Percentiles rank a stretch among this genome's conserved stretches.
These are phyloP conservation scores for Myotis brandtii DNA, from an alignment of 2,113 vertebrate species.

Conservation along the genomic window DNA sequence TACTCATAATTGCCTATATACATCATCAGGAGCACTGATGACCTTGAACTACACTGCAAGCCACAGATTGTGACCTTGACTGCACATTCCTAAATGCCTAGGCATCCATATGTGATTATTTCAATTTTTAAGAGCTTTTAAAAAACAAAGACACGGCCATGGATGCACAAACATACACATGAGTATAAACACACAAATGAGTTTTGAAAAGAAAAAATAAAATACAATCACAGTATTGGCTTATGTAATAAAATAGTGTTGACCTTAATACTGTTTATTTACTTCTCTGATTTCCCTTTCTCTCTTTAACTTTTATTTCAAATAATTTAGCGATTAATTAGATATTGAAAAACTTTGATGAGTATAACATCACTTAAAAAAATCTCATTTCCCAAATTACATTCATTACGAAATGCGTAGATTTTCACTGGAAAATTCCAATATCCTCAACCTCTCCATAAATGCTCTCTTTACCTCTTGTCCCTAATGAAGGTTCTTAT, in stretches of 20 bases:
- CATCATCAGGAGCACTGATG: background rate
- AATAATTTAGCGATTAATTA: constrained; percentile 12
- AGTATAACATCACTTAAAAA: constrained; percentile 62
- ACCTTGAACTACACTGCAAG: background rate
- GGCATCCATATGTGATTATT: background rate
- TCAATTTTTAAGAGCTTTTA: background rate
- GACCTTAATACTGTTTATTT: constrained; percentile 20
- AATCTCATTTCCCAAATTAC: constrained; percentile 68
- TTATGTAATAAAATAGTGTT: constrained; percentile 50
- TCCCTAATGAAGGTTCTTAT: background rate
- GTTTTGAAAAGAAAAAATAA: constrained; percentile 40
- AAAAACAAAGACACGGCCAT: background rate
- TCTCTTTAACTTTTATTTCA: background rate
- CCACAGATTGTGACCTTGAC: background rate
- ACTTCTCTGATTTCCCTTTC: background rate
- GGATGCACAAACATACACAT: too few relatives aligned
- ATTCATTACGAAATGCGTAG: background rate
- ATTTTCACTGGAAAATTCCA: background rate
- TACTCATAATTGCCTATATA: background rate
- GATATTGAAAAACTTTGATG: constrained; percentile 54
- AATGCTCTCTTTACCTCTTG: background rate
- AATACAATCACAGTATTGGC: constrained; percentile 42
- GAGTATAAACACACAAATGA: background rate
- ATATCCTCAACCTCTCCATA: background rate
- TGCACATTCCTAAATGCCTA: background rate